phyloP scores from a whole-genome alignment of 2,888 invertebrate genomes.

The Cheilosia vernalis region DNA sequence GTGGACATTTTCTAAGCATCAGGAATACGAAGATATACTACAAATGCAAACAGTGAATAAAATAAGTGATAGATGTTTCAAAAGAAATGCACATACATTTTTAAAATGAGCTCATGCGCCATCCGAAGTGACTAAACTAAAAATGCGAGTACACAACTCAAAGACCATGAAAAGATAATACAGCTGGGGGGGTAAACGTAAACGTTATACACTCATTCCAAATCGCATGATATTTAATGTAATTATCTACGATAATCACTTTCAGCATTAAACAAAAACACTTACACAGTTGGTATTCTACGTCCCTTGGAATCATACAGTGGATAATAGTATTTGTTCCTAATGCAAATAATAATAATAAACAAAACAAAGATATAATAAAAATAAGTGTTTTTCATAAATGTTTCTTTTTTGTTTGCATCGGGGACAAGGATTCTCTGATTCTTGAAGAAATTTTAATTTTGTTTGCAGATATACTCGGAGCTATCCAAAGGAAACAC shows the following conservation, averaged over 20 bases:
- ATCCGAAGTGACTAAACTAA: constrained; percentile 15
- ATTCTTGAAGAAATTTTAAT: background rate
- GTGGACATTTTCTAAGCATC: too few species aligned
- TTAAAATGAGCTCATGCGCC: constrained; percentile 33
- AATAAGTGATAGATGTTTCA: background rate
- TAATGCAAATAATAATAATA: constrained; percentile 77
- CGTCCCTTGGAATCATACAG: constrained; percentile 83
- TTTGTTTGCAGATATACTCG: background rate
- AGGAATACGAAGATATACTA: too few species aligned
- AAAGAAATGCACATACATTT: background rate
- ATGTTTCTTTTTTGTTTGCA: constrained; percentile 10
- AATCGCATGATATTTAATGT: constrained; percentile 60
- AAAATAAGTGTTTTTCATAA: constrained; percentile 34
- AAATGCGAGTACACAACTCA: constrained; percentile 12
- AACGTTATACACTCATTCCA: constrained; percentile 57
- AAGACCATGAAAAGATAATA: constrained; percentile 28
- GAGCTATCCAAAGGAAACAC: background rate
- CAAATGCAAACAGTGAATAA: background rate
- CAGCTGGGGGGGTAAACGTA: constrained; percentile 17
- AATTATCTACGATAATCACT: constrained; percentile 50
- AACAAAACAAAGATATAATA: constrained; percentile 69
- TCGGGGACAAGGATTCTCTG: background rate
- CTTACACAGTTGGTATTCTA: constrained; percentile 82
- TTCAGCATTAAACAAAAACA: constrained; percentile 76
- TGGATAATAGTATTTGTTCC: constrained; percentile 83